Evolutionary conservation across 2,888 invertebrate species (phyloP).

Genomic region (Lordiphosa andalusiaca): DNA sequence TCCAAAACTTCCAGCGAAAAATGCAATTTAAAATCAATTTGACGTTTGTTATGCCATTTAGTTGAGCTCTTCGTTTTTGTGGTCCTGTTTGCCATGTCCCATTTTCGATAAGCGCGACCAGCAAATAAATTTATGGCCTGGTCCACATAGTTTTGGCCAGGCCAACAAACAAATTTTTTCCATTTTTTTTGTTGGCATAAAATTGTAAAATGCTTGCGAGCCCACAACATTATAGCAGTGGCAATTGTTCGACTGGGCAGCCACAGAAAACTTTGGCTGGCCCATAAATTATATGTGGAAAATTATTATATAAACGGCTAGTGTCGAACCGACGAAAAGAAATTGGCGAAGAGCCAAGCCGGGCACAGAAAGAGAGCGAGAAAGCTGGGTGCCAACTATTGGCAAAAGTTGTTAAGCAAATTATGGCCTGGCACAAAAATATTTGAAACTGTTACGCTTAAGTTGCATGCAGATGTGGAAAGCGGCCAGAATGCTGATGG

Average conservation of each 20-base stretch:
- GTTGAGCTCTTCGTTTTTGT: constrained; percentile 8
- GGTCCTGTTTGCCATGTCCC: constrained; percentile 47
- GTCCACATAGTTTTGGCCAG: constrained; percentile 61
- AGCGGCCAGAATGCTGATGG: constrained; percentile 7
- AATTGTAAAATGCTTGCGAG: constrained; percentile 54
- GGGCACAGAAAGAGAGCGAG: not conserved
- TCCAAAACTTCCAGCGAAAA: constrained; percentile 22
- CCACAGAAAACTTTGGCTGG: constrained; percentile 64
- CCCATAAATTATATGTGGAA: constrained; percentile 66
- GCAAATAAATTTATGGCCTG: constrained; percentile 61
- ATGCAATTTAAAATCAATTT: constrained; percentile 72
- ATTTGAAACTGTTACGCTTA: constrained; percentile 36
- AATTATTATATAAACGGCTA: constrained; percentile 69
- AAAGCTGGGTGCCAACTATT: constrained; percentile 36
- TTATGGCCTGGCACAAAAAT: constrained; percentile 59
- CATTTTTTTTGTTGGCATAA: constrained; percentile 34
- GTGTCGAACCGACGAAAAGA: constrained; percentile 56
- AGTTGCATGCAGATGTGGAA: constrained; percentile 11
- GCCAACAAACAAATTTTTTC: constrained; percentile 36
- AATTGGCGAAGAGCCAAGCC: constrained; percentile 60
- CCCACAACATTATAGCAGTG: constrained; percentile 55
- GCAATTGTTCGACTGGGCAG: constrained; percentile 65
- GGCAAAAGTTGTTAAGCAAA: constrained; percentile 72
- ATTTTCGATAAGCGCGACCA: constrained; percentile 51
- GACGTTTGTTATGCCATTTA: constrained; percentile 43